Percentiles rank a stretch among this genome's conserved stretches.
Evolutionary conservation across 2,888 invertebrate species (phyloP).

Genomic region (Pterostichus niger): DNA sequence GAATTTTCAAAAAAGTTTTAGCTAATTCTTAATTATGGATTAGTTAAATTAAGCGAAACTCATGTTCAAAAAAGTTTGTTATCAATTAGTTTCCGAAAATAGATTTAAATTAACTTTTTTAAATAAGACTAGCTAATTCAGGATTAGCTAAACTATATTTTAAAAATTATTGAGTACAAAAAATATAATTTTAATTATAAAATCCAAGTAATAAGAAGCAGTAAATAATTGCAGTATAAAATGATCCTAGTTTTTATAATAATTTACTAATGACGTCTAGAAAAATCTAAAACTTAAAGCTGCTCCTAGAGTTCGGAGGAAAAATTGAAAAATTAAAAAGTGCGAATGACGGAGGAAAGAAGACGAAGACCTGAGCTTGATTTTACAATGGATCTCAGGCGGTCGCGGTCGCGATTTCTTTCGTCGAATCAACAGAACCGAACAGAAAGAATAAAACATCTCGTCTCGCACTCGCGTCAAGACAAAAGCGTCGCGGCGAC

Average conservation of each 20-base stretch:
- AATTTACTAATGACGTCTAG: background rate
- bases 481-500: constrained; percentile 56
- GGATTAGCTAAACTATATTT: no score
- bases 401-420: constrained; percentile 49
- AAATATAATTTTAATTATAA: no score
- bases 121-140: no score
- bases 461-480: constrained; percentile 40
- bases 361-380: constrained; percentile 25
- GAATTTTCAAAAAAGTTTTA: no score
- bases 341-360: constrained; percentile 17
- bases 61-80: no score
- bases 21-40: no score
- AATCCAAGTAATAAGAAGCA: no score
- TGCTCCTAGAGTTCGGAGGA: constrained; percentile 6
- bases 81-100: no score
- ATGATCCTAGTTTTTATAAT: background rate
- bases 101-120: no score
- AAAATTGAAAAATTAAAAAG: constrained; percentile 49
- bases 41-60: no score
- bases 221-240: no score
- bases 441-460: constrained; percentile 60
- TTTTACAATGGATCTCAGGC: constrained; percentile 30
- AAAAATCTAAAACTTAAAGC: constrained; percentile 28
- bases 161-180: no score
- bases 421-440: constrained; percentile 62